Base-by-base conservation (phyloP, 2,888 invertebrate genomes). In the Spatulosminthurus flaviceps region DNA sequence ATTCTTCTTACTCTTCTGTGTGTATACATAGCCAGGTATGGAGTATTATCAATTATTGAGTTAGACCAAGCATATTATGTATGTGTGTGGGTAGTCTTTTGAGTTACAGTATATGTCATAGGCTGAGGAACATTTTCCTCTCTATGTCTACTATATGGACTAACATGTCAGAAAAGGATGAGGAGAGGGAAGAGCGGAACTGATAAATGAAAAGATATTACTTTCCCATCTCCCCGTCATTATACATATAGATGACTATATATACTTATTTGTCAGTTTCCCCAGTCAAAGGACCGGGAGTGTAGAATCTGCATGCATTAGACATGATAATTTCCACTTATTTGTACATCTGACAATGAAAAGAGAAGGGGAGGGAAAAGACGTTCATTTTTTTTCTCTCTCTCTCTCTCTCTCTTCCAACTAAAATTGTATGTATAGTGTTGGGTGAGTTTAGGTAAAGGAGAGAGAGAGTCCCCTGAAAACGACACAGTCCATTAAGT, bases 401-500 rank as follows among this genome's bases (percentile, higher is more conserved):
- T n/a, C n/a, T n/a, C n/a, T n/a, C n/a, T n/a, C n/a, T n/a, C n/a
- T n/a, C n/a, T n/a, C n/a, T n/a, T n/a, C n/a, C n/a, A n/a, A n/a
- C n/a, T n/a, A n/a, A n/a, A n/a, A n/a, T n/a, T n/a, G n/a, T n/a
- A n/a, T n/a, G n/a, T n/a, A n/a, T n/a, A n/a, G n/a, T n/a, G n/a
- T n/a, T n/a, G n/a, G n/a, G n/a, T n/a, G n/a, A n/a, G n/a, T n/a
- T n/a, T n/a, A 26, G 28, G 28, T 16, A 16, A 26, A n/a, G 28
- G 28, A 16, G 28, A 67, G 26, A 26, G 64, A 34, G 41, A 16
- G 51, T 64, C 41, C 66, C 75, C 60, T 75, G 75, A 66, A 67
- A 76, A 80, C 79, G 83, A 81, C 82, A 80, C 66, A 78, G 76
- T 81, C 81, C 82, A 83, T 83, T 83, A 83, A 80, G 79, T 81